Base-by-base conservation (phyloP, 2,113 vertebrate species). In the Brachyhypopomus occidentalis region DNA sequence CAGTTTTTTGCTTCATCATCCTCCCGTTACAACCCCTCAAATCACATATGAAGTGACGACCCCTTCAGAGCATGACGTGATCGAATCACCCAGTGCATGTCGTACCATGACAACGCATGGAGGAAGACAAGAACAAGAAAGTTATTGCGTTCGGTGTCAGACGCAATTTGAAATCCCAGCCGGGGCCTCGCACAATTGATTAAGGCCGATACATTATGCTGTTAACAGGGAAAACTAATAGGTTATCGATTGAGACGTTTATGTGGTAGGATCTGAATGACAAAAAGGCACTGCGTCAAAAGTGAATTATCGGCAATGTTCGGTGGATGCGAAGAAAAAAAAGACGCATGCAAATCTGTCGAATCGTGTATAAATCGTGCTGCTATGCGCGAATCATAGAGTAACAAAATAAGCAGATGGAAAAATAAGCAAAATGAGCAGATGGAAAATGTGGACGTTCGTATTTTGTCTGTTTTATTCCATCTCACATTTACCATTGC, bases 201-300 rank as follows among this genome's bases (percentile, higher is more conserved):
- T 52, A 11, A 30, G 30, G 1, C 30, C 3, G 30, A 30, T 30
- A 30, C 30, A 2, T 30, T 30, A 52, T 52, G 12, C 12, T 14
- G 12, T 52, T 52, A 52, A 52, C 45, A 9, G 8, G 11, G 45
- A 52, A 14, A 52, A 52, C 12, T 14, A 14, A 52, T 2, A 52
- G 8, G 12, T 11, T 52, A 14, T 14, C 45, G 45, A 14, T 14
- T 14, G 45, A 52, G 45, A 52, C 45, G 12, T 52, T 4, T 8
- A 14, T 41, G 19, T 2, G 23, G 75, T 52, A 14, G 56, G 70
- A 59, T 25, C 69, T 38, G 41, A 63, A 77, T 59, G 38, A 55
- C 38, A 62, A 73, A 22, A 52, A 14, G 80, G 14, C 83, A 90
- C 88, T 93, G 92, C 93, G 92, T 92, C 92, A 94, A 92, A 91